phyloP scores from a whole-genome alignment of 2,888 invertebrate genomes.

The Ennomos fuscantarius region DNA sequence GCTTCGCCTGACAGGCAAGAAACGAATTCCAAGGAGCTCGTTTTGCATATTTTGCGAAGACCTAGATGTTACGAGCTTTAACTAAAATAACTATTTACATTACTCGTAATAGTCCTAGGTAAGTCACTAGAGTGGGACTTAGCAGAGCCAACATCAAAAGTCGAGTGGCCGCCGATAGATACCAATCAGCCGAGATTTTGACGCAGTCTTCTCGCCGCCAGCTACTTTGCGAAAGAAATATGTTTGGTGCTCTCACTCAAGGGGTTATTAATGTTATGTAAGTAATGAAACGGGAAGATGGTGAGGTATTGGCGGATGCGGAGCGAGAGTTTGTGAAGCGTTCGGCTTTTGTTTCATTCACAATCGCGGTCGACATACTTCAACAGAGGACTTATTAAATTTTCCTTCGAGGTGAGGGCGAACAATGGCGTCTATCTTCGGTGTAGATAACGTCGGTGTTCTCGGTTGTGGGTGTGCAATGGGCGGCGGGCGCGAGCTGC shows the following conservation, averaged over 20 bases:
- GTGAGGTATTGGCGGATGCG: slow-evolving; percentile 44
- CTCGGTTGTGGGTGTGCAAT: slow-evolving; percentile 65
- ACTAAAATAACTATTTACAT: slow-evolving; percentile 64
- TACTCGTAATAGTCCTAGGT: slow-evolving; percentile 54
- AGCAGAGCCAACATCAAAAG: slow-evolving; percentile 65
- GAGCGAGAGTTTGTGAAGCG: slow-evolving; percentile 50
- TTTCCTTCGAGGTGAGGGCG: slow-evolving; percentile 67
- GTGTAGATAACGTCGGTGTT: slow-evolving; percentile 74
- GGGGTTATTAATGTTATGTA: slow-evolving; percentile 69
- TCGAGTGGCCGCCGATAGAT: slow-evolving; percentile 75
- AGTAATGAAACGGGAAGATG: slow-evolving; percentile 46
- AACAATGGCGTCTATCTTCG: slow-evolving; percentile 76
- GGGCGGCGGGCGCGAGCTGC: slow-evolving; percentile 53
- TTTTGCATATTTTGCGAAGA: slow-evolving; percentile 53
- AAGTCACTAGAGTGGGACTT: slow-evolving; percentile 40
- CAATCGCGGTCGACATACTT: slow-evolving; percentile 67
- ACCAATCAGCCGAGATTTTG: slow-evolving; percentile 80
- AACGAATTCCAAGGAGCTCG: slow-evolving; percentile 33
- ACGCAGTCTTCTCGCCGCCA: slow-evolving; percentile 58
- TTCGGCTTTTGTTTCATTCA: slow-evolving; percentile 68
- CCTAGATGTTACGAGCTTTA: slow-evolving; percentile 52
- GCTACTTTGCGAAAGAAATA: slow-evolving; percentile 76
- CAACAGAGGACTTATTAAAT: slow-evolving; percentile 73
- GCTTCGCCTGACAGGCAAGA: slow-evolving; percentile 30
- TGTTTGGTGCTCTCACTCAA: slow-evolving; percentile 59